Evolutionary conservation across 2,797 vertebrate genomes (phyloP).

Genomic region (Xenentodon cancila): DNA sequence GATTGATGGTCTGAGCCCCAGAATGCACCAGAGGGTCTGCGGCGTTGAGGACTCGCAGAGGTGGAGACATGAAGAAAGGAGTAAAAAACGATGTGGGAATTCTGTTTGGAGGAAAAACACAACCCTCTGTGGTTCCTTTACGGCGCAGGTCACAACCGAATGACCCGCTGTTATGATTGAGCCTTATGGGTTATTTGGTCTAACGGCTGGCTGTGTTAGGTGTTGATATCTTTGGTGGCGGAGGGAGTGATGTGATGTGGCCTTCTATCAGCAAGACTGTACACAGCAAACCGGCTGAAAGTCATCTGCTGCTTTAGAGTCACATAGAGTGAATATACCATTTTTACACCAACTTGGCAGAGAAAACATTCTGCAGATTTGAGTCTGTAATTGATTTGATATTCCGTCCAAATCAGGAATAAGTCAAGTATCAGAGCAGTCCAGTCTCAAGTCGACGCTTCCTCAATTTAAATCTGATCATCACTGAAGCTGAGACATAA

Average conservation of each 20-base stretch:
- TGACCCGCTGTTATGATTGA: slow-evolving; percentile 49
- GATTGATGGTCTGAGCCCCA: slow-evolving; percentile 55
- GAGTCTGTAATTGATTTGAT: not conserved
- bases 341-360: no score
- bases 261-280: slow-evolving; percentile 29
- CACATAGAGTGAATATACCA: not conserved
- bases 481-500: not conserved
- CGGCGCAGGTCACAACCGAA: slow-evolving; percentile 41
- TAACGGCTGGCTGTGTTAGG: slow-evolving; percentile 30
- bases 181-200: slow-evolving; percentile 58
- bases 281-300: slow-evolving; percentile 21
- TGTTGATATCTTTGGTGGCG: slow-evolving; percentile 50
- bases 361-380: no score
- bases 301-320: slow-evolving; percentile 21
- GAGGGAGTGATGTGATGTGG: slow-evolving; percentile 48
- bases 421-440: not conserved
- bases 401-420: not conserved
- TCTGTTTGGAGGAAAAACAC: slow-evolving; percentile 52
- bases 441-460: not conserved
- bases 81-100: slow-evolving; percentile 56
- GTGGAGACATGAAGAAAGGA: slow-evolving; percentile 43
- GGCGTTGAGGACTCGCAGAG: slow-evolving; percentile 58
- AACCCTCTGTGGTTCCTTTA: slow-evolving; percentile 47
- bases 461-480: not conserved
- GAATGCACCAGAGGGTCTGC: slow-evolving; percentile 53